These are phyloP conservation scores for Rhombomys opimus DNA, from an alignment of 2,113 vertebrate genomes.

Conservation along the genomic window DNA sequence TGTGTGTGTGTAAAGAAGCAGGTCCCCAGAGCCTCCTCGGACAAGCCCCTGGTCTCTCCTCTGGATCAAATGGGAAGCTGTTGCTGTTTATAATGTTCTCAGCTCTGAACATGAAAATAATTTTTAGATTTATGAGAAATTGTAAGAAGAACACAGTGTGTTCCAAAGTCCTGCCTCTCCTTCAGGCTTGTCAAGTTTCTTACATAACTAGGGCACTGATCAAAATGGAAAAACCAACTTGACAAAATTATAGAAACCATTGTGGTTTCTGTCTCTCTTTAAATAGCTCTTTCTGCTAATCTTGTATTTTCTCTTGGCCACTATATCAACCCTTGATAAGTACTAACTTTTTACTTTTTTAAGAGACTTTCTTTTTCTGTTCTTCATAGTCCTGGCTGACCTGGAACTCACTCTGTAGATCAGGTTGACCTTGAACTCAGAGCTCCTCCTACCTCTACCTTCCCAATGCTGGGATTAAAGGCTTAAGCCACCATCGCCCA, in stretches of 20 bases:
- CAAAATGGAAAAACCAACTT: background rate
- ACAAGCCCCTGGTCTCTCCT: background rate
- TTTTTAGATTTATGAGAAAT: background rate
- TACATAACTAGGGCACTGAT: rapidly evolving
- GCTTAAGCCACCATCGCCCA: background rate
- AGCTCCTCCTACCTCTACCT: background rate
- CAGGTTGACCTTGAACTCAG: background rate
- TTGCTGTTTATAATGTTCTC: background rate
- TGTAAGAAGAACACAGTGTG: background rate
- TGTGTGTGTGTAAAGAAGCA: no score
- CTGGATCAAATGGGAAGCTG: background rate
- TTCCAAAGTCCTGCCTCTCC: rapidly evolving
- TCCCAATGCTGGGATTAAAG: background rate
- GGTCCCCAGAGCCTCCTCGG: rapidly evolving
- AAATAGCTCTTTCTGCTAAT: background rate
- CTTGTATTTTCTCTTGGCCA: background rate
- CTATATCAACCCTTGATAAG: background rate
- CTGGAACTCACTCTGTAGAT: background rate
- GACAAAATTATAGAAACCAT: background rate
- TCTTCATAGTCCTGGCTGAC: background rate
- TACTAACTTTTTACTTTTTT: background rate
- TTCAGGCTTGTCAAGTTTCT: background rate
- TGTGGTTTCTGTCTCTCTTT: background rate
- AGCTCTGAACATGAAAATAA: background rate
- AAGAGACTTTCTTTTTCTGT: no score